Conservation (phyloP, 2,888 invertebrate genomes). For the Acanthosoma haemorrhoidale region DNA sequence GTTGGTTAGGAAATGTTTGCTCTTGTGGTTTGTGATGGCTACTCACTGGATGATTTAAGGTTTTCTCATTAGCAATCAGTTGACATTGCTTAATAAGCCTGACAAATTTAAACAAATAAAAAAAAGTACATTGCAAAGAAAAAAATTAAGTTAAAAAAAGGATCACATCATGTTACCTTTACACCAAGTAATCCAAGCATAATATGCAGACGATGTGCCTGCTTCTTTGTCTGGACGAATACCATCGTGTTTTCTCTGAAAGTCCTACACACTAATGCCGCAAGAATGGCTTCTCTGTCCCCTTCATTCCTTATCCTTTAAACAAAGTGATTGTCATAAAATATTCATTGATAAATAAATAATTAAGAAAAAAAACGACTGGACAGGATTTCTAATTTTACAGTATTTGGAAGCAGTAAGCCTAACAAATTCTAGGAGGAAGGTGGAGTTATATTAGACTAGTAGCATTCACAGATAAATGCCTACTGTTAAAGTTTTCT, state of each 20-base stretch:
- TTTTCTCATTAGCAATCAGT: too few relatives aligned
- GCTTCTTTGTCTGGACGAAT: constrained; percentile 94
- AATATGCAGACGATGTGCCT: constrained; percentile 90
- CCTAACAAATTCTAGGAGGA: background rate
- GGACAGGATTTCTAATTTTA: background rate
- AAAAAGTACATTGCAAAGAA: too few relatives aligned
- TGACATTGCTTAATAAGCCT: too few relatives aligned
- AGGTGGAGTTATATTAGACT: background rate
- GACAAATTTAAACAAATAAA: too few relatives aligned
- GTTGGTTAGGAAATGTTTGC: too few relatives aligned
- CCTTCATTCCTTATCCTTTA: constrained; percentile 78
- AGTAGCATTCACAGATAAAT: background rate
- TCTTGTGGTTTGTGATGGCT: too few relatives aligned
- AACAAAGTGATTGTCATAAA: constrained; percentile 11
- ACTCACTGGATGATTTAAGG: too few relatives aligned
- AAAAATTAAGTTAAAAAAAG: background rate
- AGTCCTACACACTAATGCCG: constrained; percentile 76
- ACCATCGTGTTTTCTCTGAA: constrained; percentile 89
- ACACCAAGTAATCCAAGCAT: constrained; percentile 83
- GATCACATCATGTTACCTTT: constrained; percentile 53
- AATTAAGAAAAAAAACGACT: background rate
- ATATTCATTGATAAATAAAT: background rate
- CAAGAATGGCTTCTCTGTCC: constrained; percentile 84
- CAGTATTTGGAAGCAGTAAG: background rate
- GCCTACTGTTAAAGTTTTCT: background rate